Evolutionary conservation across 2,113 vertebrate genomes (phyloP), one percentile per base, ranked within the genome.

Genomic region (Prolemur simus): DNA sequence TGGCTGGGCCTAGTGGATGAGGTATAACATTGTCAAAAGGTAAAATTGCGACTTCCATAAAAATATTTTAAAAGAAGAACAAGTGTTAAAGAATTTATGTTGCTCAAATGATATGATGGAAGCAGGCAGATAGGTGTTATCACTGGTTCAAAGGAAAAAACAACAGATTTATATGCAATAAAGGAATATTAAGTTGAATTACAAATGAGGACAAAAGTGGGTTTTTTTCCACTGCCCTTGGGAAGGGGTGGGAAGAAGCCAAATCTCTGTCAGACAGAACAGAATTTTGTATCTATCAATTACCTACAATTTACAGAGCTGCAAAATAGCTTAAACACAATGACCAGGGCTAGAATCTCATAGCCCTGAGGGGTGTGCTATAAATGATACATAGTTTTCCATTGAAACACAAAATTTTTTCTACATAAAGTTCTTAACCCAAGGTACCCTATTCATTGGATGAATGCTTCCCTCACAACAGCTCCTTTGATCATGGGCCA

Each of bases 41-140:
- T 58, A 87, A 96, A 92, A 83, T 80, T 14, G 27, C 6, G 25
- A 93, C 64, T 87, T 77, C 32, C 1, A 5, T 58, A 81, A 56
- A 74, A 66, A 42, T 25, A 74, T 78, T 74, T 58, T 73, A 42
- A 39, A 78, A 80, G 37, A 71, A 74, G 14, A 87, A 27, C 39
- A 63, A 2, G 2, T 34, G 20, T 74, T 81, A 69, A 84, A 56
- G 21, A 74, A 81, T 29, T 90, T 66, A 54, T 60, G 71, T 63
- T 95, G 73, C 23, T 93, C 94, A 96, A 81, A 91, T 52, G 73
- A 73, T 91, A 56, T 14, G 71, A 80, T 18, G 54, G 76, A 81
- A 81, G 63, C 82, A 91, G 64, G 82, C 27, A 21, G 56, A 32
- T 27, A 69, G 64, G 87, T 84, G 37, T 84, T 92, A 80, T 58